A percentile compares a stretch with the other conserved stretches of the same genome.
Evolutionary conservation across 2,113 vertebrate species (phyloP).

Genomic region (Aviceda subcristata): DNA sequence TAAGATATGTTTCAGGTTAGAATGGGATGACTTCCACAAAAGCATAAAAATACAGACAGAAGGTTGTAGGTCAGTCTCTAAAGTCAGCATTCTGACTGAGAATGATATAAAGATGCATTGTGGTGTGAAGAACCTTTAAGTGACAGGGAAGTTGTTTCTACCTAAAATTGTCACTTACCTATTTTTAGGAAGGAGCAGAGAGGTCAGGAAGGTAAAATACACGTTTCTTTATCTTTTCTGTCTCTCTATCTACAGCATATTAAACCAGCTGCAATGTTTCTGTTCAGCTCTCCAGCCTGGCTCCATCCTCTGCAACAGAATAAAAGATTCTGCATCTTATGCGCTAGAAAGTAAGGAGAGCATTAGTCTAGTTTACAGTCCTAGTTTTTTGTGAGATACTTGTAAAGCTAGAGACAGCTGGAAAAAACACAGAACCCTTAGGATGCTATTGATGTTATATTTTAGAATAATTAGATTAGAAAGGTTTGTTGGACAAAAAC

Average conservation of each 20-base stretch:
- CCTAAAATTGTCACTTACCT: background rate
- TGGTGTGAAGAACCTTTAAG: background rate
- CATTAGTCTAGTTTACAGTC: background rate
- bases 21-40: background rate
- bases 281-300: background rate
- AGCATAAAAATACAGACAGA: background rate
- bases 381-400: background rate
- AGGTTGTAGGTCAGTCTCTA: background rate
- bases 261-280: background rate
- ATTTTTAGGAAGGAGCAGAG: slow-evolving; percentile 5
- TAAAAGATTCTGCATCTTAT: background rate
- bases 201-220: background rate
- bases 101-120: background rate
- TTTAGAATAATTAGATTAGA: background rate
- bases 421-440: background rate
- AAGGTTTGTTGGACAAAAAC: background rate
- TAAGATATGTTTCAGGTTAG: background rate
- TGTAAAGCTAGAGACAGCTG: background rate
- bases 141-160: background rate
- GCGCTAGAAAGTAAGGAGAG: background rate
- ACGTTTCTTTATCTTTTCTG: background rate
- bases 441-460: background rate
- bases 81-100: background rate
- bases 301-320: background rate
- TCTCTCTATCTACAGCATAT: background rate